Percentiles rank a stretch among this genome's conserved stretches.
Conservation (phyloP, 1,140 invertebrate species). For the Orchesella cincta region DNA sequence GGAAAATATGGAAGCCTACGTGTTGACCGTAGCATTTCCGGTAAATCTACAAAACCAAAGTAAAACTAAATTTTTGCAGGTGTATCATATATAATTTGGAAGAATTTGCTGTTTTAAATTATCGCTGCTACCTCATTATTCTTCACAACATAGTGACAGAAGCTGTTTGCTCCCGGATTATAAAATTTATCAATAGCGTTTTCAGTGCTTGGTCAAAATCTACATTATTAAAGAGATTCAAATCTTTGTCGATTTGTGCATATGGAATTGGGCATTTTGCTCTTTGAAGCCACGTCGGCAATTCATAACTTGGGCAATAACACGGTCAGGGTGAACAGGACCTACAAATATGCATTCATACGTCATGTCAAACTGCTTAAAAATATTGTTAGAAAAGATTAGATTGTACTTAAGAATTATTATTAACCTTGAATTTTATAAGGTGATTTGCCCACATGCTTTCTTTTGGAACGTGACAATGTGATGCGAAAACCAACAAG, state of each 20-base stretch:
- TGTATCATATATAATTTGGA: too few species aligned
- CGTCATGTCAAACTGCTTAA: too few species aligned
- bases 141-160: slow-evolving; percentile 88
- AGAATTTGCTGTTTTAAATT: too few species aligned
- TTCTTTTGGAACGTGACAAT: slow-evolving; percentile 68
- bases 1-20: slow-evolving; percentile 95
- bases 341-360: too few species aligned
- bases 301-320: slow-evolving; percentile 71
- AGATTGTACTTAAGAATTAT: too few species aligned
- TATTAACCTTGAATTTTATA: slow-evolving; percentile 66
- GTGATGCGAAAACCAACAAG: slow-evolving; percentile 67
- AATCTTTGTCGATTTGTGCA: slow-evolving; percentile 73
- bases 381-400: too few species aligned
- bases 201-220: slow-evolving; percentile 71
- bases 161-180: slow-evolving; percentile 74
- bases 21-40: slow-evolving; percentile 89
- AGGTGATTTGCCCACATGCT: slow-evolving; percentile 69
- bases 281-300: slow-evolving; percentile 67
- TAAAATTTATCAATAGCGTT: slow-evolving; percentile 68
- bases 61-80: too few species aligned
- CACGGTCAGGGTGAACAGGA: slow-evolving; percentile 79
- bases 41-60: too few species aligned
- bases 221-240: slow-evolving; percentile 69
- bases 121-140: slow-evolving; percentile 73
- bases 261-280: slow-evolving; percentile 69